Evolutionary conservation across 2,888 invertebrate species (phyloP).

Genomic region (Bhutanitis thaidina): DNA sequence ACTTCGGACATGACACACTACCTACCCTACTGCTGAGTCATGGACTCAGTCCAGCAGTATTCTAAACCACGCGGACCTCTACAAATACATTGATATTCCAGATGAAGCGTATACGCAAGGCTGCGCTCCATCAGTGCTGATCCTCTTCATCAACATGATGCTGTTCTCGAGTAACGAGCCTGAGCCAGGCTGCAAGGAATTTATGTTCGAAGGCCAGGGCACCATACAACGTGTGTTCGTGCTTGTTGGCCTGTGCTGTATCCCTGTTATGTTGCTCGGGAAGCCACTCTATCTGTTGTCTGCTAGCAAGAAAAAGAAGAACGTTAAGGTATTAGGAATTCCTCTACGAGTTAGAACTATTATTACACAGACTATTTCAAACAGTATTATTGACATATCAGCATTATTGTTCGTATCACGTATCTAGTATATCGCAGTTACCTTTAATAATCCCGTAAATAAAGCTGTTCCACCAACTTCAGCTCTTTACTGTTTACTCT

Average conservation of each 20-base stretch:
- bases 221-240: conserved; percentile 88
- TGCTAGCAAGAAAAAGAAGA: conserved; percentile 47
- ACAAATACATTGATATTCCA: too few species aligned
- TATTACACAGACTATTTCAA: too few species aligned
- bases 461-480: too few species aligned
- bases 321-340: conserved; percentile 44
- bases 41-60: too few species aligned
- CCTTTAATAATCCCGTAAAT: too few species aligned
- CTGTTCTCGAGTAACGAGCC: conserved; percentile 84
- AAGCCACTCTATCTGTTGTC: conserved; percentile 90
- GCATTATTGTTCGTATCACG: too few species aligned
- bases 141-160: conserved; percentile 99
- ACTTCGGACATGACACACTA: too few species aligned
- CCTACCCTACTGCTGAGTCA: too few species aligned
- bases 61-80: too few species aligned
- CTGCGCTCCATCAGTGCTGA: conserved; percentile 97
- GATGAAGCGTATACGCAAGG: conserved; percentile 58
- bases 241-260: conserved; percentile 87
- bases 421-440: too few species aligned
- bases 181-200: conserved; percentile 74
- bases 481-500: too few species aligned
- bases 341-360: not conserved
- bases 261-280: conserved; percentile 95
- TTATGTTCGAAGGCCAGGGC: conserved; percentile 86
- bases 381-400: too few species aligned